Conservation (phyloP, 2,888 invertebrate genomes). For the Lomographa bimaculata region DNA sequence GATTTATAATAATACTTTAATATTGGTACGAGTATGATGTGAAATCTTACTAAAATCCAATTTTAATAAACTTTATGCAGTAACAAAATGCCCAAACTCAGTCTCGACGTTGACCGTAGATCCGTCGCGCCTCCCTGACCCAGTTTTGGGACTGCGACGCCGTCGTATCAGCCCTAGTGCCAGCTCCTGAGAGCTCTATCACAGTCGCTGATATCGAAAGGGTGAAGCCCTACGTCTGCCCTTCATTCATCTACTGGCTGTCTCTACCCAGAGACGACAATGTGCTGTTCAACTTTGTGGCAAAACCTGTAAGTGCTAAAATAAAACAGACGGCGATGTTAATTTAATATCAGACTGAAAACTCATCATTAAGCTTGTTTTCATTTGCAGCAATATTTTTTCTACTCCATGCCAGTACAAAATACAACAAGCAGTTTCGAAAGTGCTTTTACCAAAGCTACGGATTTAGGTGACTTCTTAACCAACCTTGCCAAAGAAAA, state of each 20-base stretch:
- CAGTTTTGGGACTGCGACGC: conserved; percentile 77
- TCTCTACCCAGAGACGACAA: conserved; percentile 74
- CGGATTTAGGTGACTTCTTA: conserved; percentile 45
- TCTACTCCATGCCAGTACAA: conserved; percentile 54
- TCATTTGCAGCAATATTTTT: conserved; percentile 68
- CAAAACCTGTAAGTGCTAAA: conserved; percentile 77
- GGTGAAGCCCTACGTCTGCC: conserved; percentile 66
- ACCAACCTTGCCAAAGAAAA: conserved; percentile 50
- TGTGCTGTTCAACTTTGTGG: conserved; percentile 63
- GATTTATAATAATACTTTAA: no score
- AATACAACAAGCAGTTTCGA: conserved; percentile 60
- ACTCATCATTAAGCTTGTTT: no score
- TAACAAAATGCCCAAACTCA: no score
- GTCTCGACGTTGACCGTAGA: conserved; percentile 49
- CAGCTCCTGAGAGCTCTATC: conserved; percentile 58
- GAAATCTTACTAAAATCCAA: no score
- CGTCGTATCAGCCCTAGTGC: conserved; percentile 53
- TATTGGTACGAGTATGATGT: no score
- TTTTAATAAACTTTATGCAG: no score
- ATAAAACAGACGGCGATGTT: no score
- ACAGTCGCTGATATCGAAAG: conserved; percentile 42
- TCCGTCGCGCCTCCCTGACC: conserved; percentile 61
- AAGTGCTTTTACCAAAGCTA: conserved; percentile 53
- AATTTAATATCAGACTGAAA: no score
- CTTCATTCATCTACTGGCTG: conserved; percentile 73